phyloP scores from a whole-genome alignment of 2,888 invertebrate genomes.

The Eremobia ochroleuca region DNA sequence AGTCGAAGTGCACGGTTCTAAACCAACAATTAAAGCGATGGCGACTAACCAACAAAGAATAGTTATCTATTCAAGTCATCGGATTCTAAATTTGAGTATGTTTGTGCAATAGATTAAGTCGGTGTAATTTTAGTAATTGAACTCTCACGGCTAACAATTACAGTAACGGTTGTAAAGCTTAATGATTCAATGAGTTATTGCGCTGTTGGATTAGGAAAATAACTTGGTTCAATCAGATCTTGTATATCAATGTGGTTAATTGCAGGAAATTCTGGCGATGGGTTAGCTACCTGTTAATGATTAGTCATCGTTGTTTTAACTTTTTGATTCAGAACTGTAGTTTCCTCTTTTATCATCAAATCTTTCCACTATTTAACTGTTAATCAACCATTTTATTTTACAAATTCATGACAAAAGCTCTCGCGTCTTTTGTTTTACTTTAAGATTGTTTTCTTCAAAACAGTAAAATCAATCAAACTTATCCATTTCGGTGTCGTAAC shows the following conservation, averaged over 20 bases:
- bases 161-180: constrained; percentile 75
- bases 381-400: constrained; percentile 2
- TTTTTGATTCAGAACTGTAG: constrained; percentile 23
- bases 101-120: constrained; percentile 80
- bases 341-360: constrained; percentile 15
- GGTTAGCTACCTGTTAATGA: constrained; percentile 42
- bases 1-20: constrained; percentile 61
- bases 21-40: constrained; percentile 76
- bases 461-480: constrained; percentile 63
- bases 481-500: constrained; percentile 68
- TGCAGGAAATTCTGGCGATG: constrained; percentile 42
- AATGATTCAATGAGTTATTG: constrained; percentile 82
- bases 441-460: constrained; percentile 31
- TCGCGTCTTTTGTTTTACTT: constrained; percentile 9
- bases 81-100: constrained; percentile 71
- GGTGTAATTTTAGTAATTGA: constrained; percentile 79
- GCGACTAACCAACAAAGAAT: constrained; percentile 75
- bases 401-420: background rate
- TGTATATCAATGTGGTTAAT: constrained; percentile 54
- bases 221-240: constrained; percentile 65
- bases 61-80: constrained; percentile 78
- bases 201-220: constrained; percentile 64
- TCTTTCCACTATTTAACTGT: constrained; percentile 7
- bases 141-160: constrained; percentile 80
- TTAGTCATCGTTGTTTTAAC: constrained; percentile 35